Conservation (phyloP, 30 jellyfish, hydroid and myxozoan genomes). For the Chrysaora quinquecirrha region DNA sequence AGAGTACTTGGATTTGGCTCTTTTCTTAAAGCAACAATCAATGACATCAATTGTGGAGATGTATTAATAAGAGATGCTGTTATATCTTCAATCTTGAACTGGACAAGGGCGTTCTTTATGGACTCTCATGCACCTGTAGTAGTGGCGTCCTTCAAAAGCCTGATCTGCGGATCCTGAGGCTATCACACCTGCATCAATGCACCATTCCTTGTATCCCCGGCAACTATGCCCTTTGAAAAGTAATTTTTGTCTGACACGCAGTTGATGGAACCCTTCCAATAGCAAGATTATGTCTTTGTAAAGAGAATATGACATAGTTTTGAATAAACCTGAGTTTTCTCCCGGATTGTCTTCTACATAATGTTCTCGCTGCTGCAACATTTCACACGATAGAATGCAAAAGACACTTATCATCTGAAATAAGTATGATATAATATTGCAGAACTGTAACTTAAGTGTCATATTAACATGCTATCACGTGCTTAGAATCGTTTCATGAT, state of each 20-base stretch:
- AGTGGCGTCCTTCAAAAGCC: slow-evolving; percentile 29
- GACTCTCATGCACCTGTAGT: slow-evolving; percentile 40
- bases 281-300: background rate
- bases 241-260: slow-evolving; percentile 33
- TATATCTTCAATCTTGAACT: background rate
- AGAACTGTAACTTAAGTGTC: too few species aligned
- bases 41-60: background rate
- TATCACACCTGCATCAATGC: slow-evolving; percentile 22
- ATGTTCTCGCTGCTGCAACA: too few species aligned
- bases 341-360: too few species aligned
- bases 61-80: background rate
- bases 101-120: slow-evolving; percentile 39
- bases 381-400: too few species aligned
- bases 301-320: too few species aligned
- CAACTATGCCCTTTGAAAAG: slow-evolving; percentile 32
- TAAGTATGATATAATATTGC: too few species aligned
- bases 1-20: background rate
- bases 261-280: slow-evolving; percentile 59
- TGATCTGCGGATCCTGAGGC: slow-evolving; percentile 34
- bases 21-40: background rate
- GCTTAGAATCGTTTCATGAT: too few species aligned
- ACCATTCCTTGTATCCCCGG: slow-evolving; percentile 56
- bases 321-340: too few species aligned
- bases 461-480: too few species aligned
- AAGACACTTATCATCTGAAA: too few species aligned